Evolutionary conservation across 1,140 invertebrate genomes (phyloP), one percentile per base, ranked within the genome.

Genomic region (Sitodiplosis mosellana): DNA sequence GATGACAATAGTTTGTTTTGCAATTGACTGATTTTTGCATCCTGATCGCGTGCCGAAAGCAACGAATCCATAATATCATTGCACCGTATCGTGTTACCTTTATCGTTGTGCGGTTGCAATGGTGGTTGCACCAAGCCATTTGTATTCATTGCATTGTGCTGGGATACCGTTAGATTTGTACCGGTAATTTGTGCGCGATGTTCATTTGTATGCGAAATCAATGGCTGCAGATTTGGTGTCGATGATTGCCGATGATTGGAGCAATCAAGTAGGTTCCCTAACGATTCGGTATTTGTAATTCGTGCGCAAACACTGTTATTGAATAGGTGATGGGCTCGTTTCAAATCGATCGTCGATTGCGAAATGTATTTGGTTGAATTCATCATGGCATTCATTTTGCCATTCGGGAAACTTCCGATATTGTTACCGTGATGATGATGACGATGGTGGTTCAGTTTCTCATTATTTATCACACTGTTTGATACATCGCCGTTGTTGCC

Each of bases 1-100:
- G 61, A 55, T n/a, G 61, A 63, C 61, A 64, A 63, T 14, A 64
- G 52, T 38, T 63, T 54, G n/a, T 59, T 62, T 40, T 64, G 61
- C 15, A 64, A 47, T 21, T 64, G 61, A 4, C 59, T 64, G 11
- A 64, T 64, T 51, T 64, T 64, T 27, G 27, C 27, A 27, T 27
- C 27, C 10, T 27, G 27, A 27, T 27, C 27, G 10, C 27, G 27
- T 27, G 27, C 27, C 27, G 59, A 62, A 22, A 63, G 61, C 53
- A 60, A 59, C 6, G 59, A 54, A 50, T 52, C 61, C 33, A 61
- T 54, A 1, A 47, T 45, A 20, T 53, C 47, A 36, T 56, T 54
- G 22, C 42, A 38, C 5, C 27, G 38, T 44, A 48, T 22, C 36
- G 14, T 3, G 5, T 14, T 14, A 6, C 4, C 36, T 38, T 14